A percentile compares a stretch with the other conserved stretches of the same genome.
phyloP scores from a whole-genome alignment of 2,113 vertebrate species.

The Furnarius figulus region DNA sequence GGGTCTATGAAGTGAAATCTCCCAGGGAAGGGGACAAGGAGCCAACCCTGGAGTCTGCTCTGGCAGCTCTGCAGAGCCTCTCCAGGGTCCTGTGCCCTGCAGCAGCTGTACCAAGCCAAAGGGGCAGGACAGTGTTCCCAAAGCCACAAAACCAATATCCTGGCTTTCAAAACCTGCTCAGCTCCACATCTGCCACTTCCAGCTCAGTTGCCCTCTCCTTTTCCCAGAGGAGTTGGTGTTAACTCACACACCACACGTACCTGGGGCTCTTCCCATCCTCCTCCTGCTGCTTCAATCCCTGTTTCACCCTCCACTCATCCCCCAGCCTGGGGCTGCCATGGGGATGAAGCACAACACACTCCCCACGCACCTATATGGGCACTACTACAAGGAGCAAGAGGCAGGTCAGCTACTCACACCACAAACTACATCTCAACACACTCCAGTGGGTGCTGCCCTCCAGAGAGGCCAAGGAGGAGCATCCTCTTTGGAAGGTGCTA shows the following conservation, averaged over 20 bases:
- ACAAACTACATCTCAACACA: neutral
- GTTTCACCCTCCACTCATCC: neutral
- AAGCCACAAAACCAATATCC: neutral
- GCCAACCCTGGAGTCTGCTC: neutral
- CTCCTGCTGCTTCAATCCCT: neutral
- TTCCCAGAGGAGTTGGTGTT: neutral
- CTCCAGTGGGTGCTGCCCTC: rapidly evolving
- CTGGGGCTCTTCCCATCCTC: neutral
- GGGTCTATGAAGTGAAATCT: rapidly evolving
- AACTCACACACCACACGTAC: neutral
- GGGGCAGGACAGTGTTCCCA: neutral
- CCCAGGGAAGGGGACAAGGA: neutral
- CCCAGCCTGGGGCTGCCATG: rapidly evolving
- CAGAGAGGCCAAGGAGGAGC: neutral
- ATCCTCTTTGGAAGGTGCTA: rapidly evolving
- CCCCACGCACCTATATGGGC: neutral
- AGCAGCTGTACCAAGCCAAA: neutral
- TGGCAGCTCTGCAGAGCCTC: neutral
- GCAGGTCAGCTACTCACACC: neutral
- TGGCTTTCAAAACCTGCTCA: neutral
- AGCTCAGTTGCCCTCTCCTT: neutral
- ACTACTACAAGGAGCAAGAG: neutral
- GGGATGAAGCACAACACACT: neutral
- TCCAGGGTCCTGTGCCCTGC: neutral
- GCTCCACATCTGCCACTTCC: neutral